Evolutionary conservation across 2,888 invertebrate species (phyloP), one percentile per base, ranked within the genome.

Genomic region (Pyrochroa serraticornis): DNA sequence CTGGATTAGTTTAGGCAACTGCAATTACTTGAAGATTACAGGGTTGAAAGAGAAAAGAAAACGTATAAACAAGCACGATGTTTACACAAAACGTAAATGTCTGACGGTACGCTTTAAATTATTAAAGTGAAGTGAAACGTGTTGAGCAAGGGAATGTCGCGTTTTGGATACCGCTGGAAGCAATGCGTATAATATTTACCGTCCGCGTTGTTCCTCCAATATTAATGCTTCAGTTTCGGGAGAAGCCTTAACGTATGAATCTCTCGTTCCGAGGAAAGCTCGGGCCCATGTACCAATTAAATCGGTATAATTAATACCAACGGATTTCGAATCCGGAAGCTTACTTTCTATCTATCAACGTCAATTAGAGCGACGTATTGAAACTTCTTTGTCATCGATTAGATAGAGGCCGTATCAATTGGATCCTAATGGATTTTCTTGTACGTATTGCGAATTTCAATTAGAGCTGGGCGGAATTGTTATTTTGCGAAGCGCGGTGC

Each of bases 371-470:
- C 31, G 43, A 53, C 54, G 55, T 57, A 53, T 53, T 54, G 52
- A 58, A 62, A 62, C 60, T 62, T 62, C 59, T 61, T 64, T 64
- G 61, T 60, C 58, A 62, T 62, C 63, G 60, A 63, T 63, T 63
- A 55, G 60, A 49, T 60, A 52, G 58, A 54, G 50, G 54, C 55
- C 58, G 60, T 58, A 56, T 60, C 63, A 58, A 60, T 60, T 55
- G 58, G 58, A 63, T 58, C 55, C 51, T 60, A 63, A 63, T 60
- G 54, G 58, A 58, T 55, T 55, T 48, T 41, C 54, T 48, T 41
- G 54, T 52, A 53, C 58, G 55, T 46, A 53, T 49, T 30, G 50
- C 13, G 63, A 60, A 63, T 63, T 60, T 56, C 46, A 58, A 63
- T 60, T 39, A 48, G 46, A 55, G 49, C 36, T 22, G 42, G 30